Evolutionary conservation across 64 coral and sea anemone genomes (phyloP), one percentile per base, ranked within the genome.

Genomic region (Actinia tenebrosa): DNA sequence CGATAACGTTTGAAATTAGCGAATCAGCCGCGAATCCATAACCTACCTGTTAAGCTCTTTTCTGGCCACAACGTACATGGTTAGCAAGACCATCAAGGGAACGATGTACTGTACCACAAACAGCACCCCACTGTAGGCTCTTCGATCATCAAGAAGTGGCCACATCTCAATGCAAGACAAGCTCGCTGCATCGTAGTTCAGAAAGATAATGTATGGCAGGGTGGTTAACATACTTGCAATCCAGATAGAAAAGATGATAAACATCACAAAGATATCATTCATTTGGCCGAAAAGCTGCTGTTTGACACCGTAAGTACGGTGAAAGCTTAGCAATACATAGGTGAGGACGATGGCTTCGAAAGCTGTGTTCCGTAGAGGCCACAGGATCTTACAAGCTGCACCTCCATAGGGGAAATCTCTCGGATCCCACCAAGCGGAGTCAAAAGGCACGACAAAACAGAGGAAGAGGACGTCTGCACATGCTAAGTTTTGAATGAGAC

Each of bases 321-420:
- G 97, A 71, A 80, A 81, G 43, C 89, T 92, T 8, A 99, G 77
- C 3, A 92, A 82, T 22, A 99, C 88, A 53, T 95, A 95, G 16
- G 89, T 71, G 25, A 89, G 89, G 17, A 95, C 97, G 7, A 95
- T 92, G 25, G 97, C 97, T 63, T 95, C 86, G 46, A 95, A 88
- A 0, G 89, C 79, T 16, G 85, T 86, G 2, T 90, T 99, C 83
- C 92, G 90, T 45, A 99, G 77, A n/a, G 97, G 97, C 88, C 91
- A 99, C n/a, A 99, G 61, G 54, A 99, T 88, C 18, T 89, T 89
- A 45, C 97, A 99, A 43, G 89, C 91, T 3, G 78, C 89, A 9
- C 91, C 59, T 4, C 97, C 97, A 20, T 88, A 99, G 3, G 91
- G 91, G 30, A 92, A 99, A 23, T 30, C 60, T 4, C 64, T 43